Conservation (phyloP, 2,797 vertebrate species). For the Euthynnus affinis region DNA sequence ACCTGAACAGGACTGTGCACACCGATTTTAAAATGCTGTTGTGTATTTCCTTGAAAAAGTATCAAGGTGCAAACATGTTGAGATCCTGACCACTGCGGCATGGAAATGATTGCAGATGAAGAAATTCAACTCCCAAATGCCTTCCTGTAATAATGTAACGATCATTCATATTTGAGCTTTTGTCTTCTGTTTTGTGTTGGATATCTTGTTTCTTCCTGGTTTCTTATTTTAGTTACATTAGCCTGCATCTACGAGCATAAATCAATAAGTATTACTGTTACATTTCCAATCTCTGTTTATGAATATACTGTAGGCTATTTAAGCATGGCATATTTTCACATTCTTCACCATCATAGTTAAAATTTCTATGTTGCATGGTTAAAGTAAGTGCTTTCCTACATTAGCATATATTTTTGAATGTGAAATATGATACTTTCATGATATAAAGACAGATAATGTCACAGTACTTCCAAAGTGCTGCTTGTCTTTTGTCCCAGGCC, state of each 20-base stretch:
- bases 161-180: too few species aligned
- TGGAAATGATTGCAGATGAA: background rate
- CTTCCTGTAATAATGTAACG: too few species aligned
- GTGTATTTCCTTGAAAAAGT: background rate
- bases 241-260: background rate
- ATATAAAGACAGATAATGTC: background rate
- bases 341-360: background rate
- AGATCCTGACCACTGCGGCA: background rate
- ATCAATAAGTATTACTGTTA: background rate
- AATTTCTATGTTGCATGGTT: too few species aligned
- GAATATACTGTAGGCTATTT: background rate
- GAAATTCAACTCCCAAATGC: background rate
- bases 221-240: background rate
- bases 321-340: background rate
- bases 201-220: background rate
- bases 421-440: too few species aligned
- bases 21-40: background rate
- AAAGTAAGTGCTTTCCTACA: too few species aligned
- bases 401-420: too few species aligned
- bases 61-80: background rate
- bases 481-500: background rate
- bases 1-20: conserved; percentile 6
- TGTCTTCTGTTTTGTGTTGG: too few species aligned
- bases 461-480: background rate
- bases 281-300: background rate